phyloP scores from a whole-genome alignment of 2,888 invertebrate species.

The Callosobruchus maculatus region DNA sequence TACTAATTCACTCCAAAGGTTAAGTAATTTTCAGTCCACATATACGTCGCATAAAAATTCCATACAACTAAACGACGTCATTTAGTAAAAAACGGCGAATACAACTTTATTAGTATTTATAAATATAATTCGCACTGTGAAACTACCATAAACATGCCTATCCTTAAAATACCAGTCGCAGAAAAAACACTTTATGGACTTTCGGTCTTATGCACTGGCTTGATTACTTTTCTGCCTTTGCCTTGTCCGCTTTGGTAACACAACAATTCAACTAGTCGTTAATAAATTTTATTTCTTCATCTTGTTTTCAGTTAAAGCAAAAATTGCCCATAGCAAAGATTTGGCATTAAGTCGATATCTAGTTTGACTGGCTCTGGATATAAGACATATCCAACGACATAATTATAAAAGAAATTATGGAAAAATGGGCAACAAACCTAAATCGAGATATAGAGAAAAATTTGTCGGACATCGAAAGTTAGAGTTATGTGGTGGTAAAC shows the following conservation, averaged over 20 bases:
- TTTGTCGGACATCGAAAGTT: too few species aligned
- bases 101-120: background rate
- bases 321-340: background rate
- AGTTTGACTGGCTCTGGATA: too few species aligned
- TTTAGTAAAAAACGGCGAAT: background rate
- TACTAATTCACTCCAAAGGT: background rate
- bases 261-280: background rate
- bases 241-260: background rate
- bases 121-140: background rate
- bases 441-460: too few species aligned
- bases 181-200: background rate
- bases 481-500: too few species aligned
- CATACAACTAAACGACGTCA: background rate
- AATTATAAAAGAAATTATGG: too few species aligned
- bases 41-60: background rate
- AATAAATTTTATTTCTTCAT: background rate
- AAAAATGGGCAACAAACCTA: too few species aligned
- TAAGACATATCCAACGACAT: too few species aligned
- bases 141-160: background rate
- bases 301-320: background rate
- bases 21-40: background rate
- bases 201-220: background rate
- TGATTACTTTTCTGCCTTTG: background rate
- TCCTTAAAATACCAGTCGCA: background rate
- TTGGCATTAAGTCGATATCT: too few species aligned